Conservation (phyloP, 2,888 invertebrate species). For the Myopa testacea region DNA sequence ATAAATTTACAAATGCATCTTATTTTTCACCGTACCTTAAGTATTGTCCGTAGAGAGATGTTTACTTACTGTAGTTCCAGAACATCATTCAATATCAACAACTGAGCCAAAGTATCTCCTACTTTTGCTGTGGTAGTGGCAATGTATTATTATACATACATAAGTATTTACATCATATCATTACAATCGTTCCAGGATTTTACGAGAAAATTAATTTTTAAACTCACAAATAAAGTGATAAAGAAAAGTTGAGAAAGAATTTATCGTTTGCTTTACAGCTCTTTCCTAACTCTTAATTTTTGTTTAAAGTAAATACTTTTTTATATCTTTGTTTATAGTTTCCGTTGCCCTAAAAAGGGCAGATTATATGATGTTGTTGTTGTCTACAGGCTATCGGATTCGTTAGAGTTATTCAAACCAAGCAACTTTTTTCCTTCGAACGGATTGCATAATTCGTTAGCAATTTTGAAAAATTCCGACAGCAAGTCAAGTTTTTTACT, state of each 20-base stretch:
- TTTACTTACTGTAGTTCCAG: constrained; percentile 87
- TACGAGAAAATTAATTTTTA: no score
- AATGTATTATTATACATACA: no score
- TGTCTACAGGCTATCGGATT: not conserved
- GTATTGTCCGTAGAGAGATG: constrained; percentile 78
- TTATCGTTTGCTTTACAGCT: no score
- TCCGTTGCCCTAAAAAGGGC: no score
- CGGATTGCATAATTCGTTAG: not conserved
- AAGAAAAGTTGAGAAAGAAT: no score
- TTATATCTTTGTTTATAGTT: no score
- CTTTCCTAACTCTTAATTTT: no score
- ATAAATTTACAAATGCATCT: not conserved
- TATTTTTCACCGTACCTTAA: constrained; percentile 56
- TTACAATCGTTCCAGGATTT: no score
- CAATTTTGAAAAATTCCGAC: not conserved
- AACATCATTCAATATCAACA: constrained; percentile 87
- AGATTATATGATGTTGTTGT: no score
- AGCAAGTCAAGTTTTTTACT: not conserved
- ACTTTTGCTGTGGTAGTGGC: constrained; percentile 83
- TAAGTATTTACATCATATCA: no score
- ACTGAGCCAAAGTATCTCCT: constrained; percentile 91
- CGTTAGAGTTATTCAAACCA: not conserved
- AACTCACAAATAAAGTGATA: no score
- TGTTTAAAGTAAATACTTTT: no score
- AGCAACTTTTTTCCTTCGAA: not conserved